Evolutionary conservation across 1,140 invertebrate species (phyloP), one percentile per base, ranked within the genome.

Genomic region (Drosophila murphyi): DNA sequence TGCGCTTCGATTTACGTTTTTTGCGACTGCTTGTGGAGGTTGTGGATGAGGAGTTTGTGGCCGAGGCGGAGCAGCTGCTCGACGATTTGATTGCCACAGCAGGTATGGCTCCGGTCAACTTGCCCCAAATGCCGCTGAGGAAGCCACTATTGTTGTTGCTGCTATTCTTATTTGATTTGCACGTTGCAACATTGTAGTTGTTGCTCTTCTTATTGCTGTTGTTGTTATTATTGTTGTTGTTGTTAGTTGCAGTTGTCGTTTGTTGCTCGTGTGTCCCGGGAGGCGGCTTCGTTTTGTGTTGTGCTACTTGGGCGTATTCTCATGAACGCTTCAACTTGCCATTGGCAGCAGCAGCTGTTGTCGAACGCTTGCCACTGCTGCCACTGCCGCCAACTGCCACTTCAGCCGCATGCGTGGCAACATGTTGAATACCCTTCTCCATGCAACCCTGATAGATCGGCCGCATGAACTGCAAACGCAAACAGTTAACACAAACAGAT

Each of bases 361-460:
- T 56, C 8, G 72, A 61, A 20, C 78, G 77, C 39, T 61, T 70
- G 41, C 62, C 45, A 5, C 69, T 61, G 20, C 29, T 69, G 54
- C 70, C 43, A 5, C 78, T 63, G 5, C 80, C 76, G 47, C 91
- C 91, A 37, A 91, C 59, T 2, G 86, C 91, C 55, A 76, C 93
- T 75, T 95, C 95, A 82, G 96, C 95, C 82, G 95, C 95, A 85
- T 95, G 95, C 70, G 94, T 94, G 61, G 96, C 95, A 78, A 96
- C 96, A 90, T 96, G 96, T 82, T 96, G 95, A 80, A 97, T 95
- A 81, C 96, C 95, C 93, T 95, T 96, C 92, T 97, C 95, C 83
- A 96, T 94, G 80, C 96, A 95, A 62, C 94, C 93, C 91, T 96
- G 95, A 91, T 97, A 97, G 57, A 96, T 91, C 55, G 96, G 96